A percentile compares a stretch with the other conserved stretches of the same genome.
These are phyloP conservation scores for Phalanger gymnotis DNA, from an alignment of 2,797 vertebrate species.

Conservation along the genomic window DNA sequence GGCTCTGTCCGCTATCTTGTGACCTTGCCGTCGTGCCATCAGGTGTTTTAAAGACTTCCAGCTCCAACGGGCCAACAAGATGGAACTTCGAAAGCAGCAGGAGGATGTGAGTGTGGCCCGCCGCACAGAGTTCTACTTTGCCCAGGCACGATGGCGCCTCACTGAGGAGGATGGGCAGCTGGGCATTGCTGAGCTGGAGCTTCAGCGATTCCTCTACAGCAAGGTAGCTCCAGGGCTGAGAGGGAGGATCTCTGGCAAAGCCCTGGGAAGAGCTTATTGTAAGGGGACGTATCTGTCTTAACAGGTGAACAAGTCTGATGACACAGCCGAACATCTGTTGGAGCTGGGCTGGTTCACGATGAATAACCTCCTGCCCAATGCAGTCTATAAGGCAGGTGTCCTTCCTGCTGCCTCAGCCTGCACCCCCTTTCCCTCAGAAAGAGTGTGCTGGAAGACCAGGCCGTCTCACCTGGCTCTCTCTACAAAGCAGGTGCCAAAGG, in stretches of 20 bases:
- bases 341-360: conserved; percentile 99
- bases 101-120: conserved; percentile 97
- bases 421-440: no score
- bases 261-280: accelerated
- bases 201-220: conserved; percentile 98
- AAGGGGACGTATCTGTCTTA: conserved; percentile 17
- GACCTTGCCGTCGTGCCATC: background rate
- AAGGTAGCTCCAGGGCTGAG: conserved; percentile 87
- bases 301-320: conserved; percentile 98
- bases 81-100: conserved; percentile 96
- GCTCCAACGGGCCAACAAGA: conserved; percentile 96
- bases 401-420: conserved; percentile 9
- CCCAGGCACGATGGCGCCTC: conserved; percentile 97
- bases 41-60: conserved; percentile 99
- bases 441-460: conserved; percentile 2
- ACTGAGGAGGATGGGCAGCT: conserved; percentile 98
- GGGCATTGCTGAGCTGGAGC: conserved; percentile 97
- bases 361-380: conserved; percentile 98
- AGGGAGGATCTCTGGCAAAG: background rate
- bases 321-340: conserved; percentile 97
- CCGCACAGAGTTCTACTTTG: conserved; percentile 97
- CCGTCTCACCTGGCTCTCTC: conserved; percentile 8
- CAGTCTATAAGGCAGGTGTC: conserved; percentile 93
- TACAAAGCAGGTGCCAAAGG: background rate
- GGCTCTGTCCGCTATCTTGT: background rate